Base-by-base conservation (phyloP, 2,888 invertebrate species). In the Polydrusus tereticollis region DNA sequence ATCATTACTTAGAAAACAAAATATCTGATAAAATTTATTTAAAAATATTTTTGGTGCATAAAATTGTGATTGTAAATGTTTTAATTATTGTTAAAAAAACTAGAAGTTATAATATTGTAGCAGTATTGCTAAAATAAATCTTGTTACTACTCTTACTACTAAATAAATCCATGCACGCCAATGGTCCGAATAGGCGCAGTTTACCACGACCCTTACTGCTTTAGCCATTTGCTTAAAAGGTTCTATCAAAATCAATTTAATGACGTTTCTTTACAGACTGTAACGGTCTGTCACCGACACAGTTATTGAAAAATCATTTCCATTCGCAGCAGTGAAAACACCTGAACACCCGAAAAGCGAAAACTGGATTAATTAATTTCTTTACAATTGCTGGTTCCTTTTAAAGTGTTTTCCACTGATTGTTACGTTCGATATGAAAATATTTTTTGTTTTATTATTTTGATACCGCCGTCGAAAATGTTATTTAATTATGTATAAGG, bases 191-290 rank as follows among this genome's bases (percentile, higher is more conserved):
- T 55, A 16, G 8, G 18, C 52, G 52, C 14, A 1, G 26, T 20
- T 23, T n/a, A n/a, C n/a, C n/a, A n/a, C n/a, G n/a, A 33, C 29
- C 29, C 10, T 29, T 55, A 26, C 52, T 64, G 47, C 73, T 77
- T 76, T 76, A 76, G 76, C 75, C 76, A 78, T 78, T 78, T 76
- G 77, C 77, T 80, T n/a, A 79, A 79, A 79, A 79, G 78, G 78
- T 78, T 78, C 77, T 72, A 77, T 79, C 78, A 75, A 77, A 78
- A 77, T 77, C 78, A 78, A 79, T 79, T 79, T 78, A 66, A 73
- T 72, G 67, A 76, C 75, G 80, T 55, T 66, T 66, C 64, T 73
- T 74, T 68, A 55, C 65, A 20, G 20, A 20, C 66, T 41, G 69
- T 69, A 68, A 68, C 74, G 60, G 74, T 68, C 74, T 74, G 74